A percentile compares a stretch with the other conserved stretches of the same genome.
phyloP scores from a whole-genome alignment of 1,140 invertebrate species.

The Temnothorax curvispinosus region DNA sequence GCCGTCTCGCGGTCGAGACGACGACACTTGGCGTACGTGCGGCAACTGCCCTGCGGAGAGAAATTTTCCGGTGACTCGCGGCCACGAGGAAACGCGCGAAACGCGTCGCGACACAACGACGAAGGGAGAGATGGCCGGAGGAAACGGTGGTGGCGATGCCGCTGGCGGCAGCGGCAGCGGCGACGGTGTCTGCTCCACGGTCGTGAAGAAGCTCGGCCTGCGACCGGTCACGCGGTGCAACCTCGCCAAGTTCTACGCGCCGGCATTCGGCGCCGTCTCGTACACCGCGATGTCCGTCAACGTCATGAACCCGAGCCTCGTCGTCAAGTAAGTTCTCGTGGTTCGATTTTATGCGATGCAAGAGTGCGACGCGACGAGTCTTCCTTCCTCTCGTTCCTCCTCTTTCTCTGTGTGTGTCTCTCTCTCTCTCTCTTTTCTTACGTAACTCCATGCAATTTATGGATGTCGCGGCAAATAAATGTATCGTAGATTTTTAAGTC shows the following conservation, averaged over 20 bases:
- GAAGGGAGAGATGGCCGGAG: conserved; percentile 70
- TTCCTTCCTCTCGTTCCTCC: neutral
- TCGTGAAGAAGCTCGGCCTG: conserved; percentile 84
- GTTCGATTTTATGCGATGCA: neutral
- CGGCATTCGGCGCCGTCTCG: conserved; percentile 87
- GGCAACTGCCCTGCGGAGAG: too few species aligned
- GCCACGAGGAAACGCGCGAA: neutral
- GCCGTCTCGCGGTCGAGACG: neutral
- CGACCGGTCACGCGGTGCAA: conserved; percentile 87
- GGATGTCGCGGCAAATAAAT: neutral
- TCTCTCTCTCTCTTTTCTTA: conserved; percentile 13
- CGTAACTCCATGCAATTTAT: conserved; percentile 21
- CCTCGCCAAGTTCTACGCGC: conserved; percentile 88
- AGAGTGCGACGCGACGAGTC: neutral
- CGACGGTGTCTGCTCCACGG: conserved; percentile 44
- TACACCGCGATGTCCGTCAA: conserved; percentile 88
- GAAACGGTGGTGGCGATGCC: conserved; percentile 52
- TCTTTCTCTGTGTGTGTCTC: too few species aligned
- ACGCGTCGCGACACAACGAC: neutral
- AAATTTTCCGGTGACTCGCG: neutral
- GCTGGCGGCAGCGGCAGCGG: conserved; percentile 15
- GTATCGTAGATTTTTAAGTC: neutral
- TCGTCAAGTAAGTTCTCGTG: conserved; percentile 84
- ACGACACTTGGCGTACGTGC: neutral
- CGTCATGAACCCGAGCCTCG: conserved; percentile 89